phyloP scores from a whole-genome alignment of 1,140 invertebrate genomes.

The Trypoxylus dichotomus region DNA sequence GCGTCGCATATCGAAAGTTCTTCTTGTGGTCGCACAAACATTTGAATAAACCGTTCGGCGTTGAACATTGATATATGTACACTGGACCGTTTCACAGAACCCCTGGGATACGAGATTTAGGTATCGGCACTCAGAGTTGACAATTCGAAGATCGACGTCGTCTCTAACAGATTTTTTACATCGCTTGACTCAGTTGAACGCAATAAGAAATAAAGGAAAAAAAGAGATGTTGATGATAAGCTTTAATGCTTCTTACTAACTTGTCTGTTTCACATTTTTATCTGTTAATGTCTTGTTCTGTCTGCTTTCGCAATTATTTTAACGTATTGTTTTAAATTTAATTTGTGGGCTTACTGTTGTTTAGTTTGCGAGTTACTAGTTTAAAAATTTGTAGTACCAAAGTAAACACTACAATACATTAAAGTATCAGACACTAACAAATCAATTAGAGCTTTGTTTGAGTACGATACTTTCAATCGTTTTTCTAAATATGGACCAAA shows the following conservation, averaged over 20 bases:
- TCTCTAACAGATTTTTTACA: constrained; percentile 8
- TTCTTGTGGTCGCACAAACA: background rate
- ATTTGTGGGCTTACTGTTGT: too few relatives aligned
- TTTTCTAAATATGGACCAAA: too few relatives aligned
- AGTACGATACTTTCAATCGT: too few relatives aligned
- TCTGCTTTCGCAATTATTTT: too few relatives aligned
- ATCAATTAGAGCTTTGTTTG: too few relatives aligned
- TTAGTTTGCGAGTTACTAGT: too few relatives aligned
- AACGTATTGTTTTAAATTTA: too few relatives aligned
- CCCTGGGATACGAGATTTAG: background rate
- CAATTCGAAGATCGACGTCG: background rate
- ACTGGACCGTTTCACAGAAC: background rate
- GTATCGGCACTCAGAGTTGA: background rate
- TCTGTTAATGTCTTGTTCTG: too few relatives aligned
- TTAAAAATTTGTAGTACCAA: too few relatives aligned
- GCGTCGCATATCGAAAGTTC: background rate
- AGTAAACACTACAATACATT: too few relatives aligned
- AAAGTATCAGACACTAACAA: too few relatives aligned
- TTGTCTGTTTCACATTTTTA: too few relatives aligned
- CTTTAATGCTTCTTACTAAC: background rate
- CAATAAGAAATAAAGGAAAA: background rate
- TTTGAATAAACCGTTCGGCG: constrained; percentile 13
- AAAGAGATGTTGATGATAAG: background rate
- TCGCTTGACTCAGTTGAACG: background rate
- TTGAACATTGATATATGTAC: background rate